Evolutionary conservation across 2,888 invertebrate genomes (phyloP), one percentile per base, ranked within the genome.

Genomic region (Elegia similella): DNA sequence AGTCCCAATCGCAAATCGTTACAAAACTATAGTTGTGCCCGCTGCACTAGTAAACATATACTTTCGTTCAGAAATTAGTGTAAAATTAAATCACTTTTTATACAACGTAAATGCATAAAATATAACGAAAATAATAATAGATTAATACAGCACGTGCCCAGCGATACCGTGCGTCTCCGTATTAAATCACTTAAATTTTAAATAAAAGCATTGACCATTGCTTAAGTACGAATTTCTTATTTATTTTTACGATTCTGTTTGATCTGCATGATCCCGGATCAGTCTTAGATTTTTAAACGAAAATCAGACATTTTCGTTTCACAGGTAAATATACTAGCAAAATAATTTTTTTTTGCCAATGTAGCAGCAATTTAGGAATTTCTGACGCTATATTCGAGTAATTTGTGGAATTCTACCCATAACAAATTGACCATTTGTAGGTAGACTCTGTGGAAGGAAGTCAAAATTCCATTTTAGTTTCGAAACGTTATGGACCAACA

Each of bases 401-500:
- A 38, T 17, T 50, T 8, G 34, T 50, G 12, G 34, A 16, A 16
- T 34, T 13, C 10, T 34, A 50, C 50, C 6, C 16, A 12, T 17
- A 34, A 50, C 0, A 15, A 5, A 12, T 16, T 12, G 5, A 6
- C 16, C 6, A 12, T 43, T 53, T 30, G n/a, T n/a, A 53, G 42
- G n/a, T 53, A 15, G 0, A 43, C 12, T 13, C 50, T 53, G 42
- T 53, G 53, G 43, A 43, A 43, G 30, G 30, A 30, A 53, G 43
- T 59, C 63, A 46, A 58, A 61, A 61, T 62, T 64, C 47, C 48
- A 53, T 61, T 63, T 64, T 69, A 64, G 63, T 62, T 48, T 29
- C 54, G 58, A 57, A 60, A 65, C 73, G 78, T 68, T 73, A 90
- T 89, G 90, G 89, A 91, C 78, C 86, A 82, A 77, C 87, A 88